A percentile compares a stretch with the other conserved stretches of the same genome.
These are phyloP conservation scores for Ochlodes sylvanus DNA, from an alignment of 2,888 invertebrate genomes.

Conservation along the genomic window DNA sequence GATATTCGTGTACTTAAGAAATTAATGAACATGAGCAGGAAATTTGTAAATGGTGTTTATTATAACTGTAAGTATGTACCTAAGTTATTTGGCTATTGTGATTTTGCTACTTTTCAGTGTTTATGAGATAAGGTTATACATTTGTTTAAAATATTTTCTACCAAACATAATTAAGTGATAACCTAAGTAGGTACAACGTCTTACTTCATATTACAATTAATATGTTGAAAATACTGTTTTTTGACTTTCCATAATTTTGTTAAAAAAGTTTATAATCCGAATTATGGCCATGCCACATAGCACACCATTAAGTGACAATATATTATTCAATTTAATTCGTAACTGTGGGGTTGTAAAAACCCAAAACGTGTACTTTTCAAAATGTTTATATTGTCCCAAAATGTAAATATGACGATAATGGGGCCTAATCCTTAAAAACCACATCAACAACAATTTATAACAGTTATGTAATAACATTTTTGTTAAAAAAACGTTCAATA, in stretches of 20 bases:
- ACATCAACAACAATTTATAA: slow-evolving; percentile 69
- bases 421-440: slow-evolving; percentile 77
- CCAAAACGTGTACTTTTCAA: slow-evolving; percentile 66
- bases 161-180: slow-evolving; percentile 47
- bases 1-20: too few relatives aligned
- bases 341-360: slow-evolving; percentile 72
- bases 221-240: slow-evolving; percentile 44
- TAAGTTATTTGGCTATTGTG: too few relatives aligned
- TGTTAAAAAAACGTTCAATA: slow-evolving; percentile 40
- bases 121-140: background rate
- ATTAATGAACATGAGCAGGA: too few relatives aligned
- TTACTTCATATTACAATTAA: slow-evolving; percentile 53
- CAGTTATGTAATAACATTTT: slow-evolving; percentile 60
- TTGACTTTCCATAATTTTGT: slow-evolving; percentile 33
- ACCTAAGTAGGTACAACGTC: slow-evolving; percentile 39
- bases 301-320: slow-evolving; percentile 46
- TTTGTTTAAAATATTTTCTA: slow-evolving; percentile 44
- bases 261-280: slow-evolving; percentile 31
- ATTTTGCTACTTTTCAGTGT: too few relatives aligned
- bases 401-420: slow-evolving; percentile 65
- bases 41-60: too few relatives aligned
- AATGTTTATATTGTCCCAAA: slow-evolving; percentile 71
- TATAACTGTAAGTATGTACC: too few relatives aligned
- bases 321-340: slow-evolving; percentile 49
- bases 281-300: slow-evolving; percentile 53